These are phyloP conservation scores for Falcunculus frontatus DNA, from an alignment of 2,113 vertebrate species.

Conservation along the genomic window DNA sequence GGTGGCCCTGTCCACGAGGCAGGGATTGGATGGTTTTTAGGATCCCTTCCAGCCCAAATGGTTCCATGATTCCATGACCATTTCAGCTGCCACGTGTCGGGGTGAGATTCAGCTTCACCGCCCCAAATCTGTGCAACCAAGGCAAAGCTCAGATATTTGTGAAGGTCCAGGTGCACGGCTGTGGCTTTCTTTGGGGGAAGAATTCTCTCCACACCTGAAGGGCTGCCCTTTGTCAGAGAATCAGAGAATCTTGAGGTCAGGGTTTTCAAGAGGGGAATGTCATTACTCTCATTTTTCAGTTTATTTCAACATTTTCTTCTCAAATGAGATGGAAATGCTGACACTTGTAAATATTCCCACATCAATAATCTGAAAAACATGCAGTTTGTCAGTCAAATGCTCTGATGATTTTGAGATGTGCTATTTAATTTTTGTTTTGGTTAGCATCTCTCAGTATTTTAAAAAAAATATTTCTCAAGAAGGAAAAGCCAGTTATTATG, in stretches of 20 bases:
- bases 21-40: no score
- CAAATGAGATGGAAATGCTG: not conserved
- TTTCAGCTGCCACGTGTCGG: not conserved
- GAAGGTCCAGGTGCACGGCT: not conserved
- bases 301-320: not conserved
- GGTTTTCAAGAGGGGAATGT: not conserved
- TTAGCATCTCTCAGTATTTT: not conserved
- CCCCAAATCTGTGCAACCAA: not conserved
- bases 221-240: not conserved
- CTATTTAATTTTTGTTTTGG: not conserved
- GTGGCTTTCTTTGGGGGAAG: not conserved
- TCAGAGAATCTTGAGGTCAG: not conserved
- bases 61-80: not conserved
- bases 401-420: not conserved
- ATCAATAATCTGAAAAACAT: not conserved
- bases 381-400: not conserved
- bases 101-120: not conserved
- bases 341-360: not conserved
- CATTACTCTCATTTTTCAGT: not conserved
- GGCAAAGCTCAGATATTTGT: not conserved
- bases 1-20: not conserved
- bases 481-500: not conserved
- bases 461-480: accelerated
- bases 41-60: not conserved
- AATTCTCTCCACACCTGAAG: not conserved